Conservation (phyloP, 1,140 invertebrate genomes). For the Scaptomyza graminum region DNA sequence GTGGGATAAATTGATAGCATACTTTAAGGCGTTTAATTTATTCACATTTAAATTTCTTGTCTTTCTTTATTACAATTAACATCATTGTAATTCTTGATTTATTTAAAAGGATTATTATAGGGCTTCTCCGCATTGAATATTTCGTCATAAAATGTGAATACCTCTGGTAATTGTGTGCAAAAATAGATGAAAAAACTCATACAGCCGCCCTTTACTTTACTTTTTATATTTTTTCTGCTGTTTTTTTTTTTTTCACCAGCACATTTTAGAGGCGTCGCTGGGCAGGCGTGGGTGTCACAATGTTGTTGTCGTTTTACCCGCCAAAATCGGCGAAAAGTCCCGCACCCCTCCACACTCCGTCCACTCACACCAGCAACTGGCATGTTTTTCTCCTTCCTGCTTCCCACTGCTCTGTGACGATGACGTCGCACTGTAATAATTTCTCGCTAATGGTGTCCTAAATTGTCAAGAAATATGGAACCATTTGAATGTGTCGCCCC, state of each 20-base stretch:
- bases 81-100: too few relatives aligned
- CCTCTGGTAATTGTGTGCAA: not conserved
- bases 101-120: too few relatives aligned
- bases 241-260: constrained; percentile 9
- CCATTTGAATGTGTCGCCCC: constrained; percentile 69
- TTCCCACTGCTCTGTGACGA: constrained; percentile 33
- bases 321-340: constrained; percentile 51
- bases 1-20: too few relatives aligned
- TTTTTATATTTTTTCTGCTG: not conserved
- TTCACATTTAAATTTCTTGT: too few relatives aligned
- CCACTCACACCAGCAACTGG: not conserved
- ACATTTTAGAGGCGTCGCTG: constrained; percentile 47
- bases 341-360: constrained; percentile 4
- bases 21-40: too few relatives aligned
- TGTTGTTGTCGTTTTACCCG: constrained; percentile 59
- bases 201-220: constrained; percentile 1
- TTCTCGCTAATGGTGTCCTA: constrained; percentile 82
- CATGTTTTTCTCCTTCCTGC: constrained; percentile 12
- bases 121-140: not conserved
- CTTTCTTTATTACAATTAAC: too few relatives aligned
- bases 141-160: not conserved
- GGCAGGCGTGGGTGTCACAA: constrained; percentile 45
- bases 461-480: constrained; percentile 83
- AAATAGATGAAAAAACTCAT: not conserved
- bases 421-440: constrained; percentile 70